Conservation (phyloP, 2,797 vertebrate genomes). For the Cyclopterus lumpus region DNA sequence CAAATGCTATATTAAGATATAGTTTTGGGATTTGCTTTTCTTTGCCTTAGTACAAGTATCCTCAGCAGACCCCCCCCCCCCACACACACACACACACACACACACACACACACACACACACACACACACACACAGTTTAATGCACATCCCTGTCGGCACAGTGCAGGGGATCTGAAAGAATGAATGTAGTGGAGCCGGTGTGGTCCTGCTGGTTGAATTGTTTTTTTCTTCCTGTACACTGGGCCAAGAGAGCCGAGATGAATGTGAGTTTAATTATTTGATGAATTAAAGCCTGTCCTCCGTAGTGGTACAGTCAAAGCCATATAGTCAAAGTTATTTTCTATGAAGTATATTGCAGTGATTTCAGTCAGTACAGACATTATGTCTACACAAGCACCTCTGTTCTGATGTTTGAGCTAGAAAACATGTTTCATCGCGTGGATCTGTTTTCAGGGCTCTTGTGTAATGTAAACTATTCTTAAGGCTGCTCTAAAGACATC, state of each 20-base stretch:
- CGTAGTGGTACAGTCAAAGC: constrained; percentile 39
- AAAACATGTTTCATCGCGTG: constrained; percentile 12
- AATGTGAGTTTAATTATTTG: constrained; percentile 46
- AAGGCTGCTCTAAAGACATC: constrained; percentile 47
- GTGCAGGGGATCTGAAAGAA: constrained; percentile 23
- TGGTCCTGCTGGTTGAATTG: constrained; percentile 11
- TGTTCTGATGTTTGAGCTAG: constrained; percentile 9
- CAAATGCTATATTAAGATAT: constrained; percentile 19
- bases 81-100: not conserved
- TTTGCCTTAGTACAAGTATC: constrained; percentile 60
- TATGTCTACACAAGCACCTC: constrained; percentile 8
- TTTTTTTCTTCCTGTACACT: constrained; percentile 21
- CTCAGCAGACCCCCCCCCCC: constrained; percentile 16
- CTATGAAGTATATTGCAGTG: constrained; percentile 24
- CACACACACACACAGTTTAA: not conserved
- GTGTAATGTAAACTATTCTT: constrained; percentile 28
- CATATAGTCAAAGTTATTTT: constrained; percentile 30
- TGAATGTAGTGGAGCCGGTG: constrained; percentile 45
- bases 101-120: not conserved
- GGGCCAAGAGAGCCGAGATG: constrained; percentile 16
- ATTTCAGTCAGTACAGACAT: not conserved
- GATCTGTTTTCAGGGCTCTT: constrained; percentile 43
- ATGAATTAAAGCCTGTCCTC: constrained; percentile 22
- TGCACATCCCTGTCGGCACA: constrained; percentile 20
- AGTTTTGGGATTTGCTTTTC: constrained; percentile 41